Evolutionary conservation across 2,113 vertebrate species (phyloP).

Genomic region (Triplophysa rosa): DNA sequence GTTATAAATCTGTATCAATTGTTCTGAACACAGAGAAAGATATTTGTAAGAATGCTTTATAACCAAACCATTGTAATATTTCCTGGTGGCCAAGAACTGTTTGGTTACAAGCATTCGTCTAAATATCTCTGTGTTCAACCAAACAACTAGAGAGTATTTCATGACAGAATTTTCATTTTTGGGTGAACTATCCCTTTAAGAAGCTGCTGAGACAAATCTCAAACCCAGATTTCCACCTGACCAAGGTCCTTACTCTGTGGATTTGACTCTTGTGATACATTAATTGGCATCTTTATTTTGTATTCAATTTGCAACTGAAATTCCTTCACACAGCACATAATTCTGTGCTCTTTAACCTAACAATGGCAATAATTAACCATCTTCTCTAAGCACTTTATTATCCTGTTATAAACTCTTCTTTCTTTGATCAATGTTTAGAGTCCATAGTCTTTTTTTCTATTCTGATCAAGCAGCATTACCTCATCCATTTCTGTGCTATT

Average conservation of each 20-base stretch:
- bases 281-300: not conserved
- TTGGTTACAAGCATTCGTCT: too few species aligned
- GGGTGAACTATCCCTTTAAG: too few species aligned
- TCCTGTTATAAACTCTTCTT: conserved; percentile 43
- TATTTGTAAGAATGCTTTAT: too few species aligned
- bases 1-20: too few species aligned
- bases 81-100: too few species aligned
- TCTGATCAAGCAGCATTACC: conserved; percentile 54
- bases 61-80: too few species aligned
- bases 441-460: conserved; percentile 40
- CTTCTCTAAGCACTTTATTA: conserved; percentile 61
- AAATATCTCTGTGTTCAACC: too few species aligned
- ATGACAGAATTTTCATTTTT: too few species aligned
- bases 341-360: conserved; percentile 35
- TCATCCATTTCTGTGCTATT: conserved; percentile 56
- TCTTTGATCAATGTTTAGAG: conserved; percentile 49
- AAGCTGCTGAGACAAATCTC: too few species aligned
- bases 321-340: conserved; percentile 19
- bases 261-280: conserved; percentile 7
- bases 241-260: not conserved
- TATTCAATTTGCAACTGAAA: conserved; percentile 14
- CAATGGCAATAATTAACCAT: conserved; percentile 53
- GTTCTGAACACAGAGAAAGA: too few species aligned
- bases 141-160: too few species aligned
- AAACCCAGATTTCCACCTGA: not conserved